Evolutionary conservation across 2,797 vertebrate genomes (phyloP).

Genomic region (Mormyrus proboscirostris): DNA sequence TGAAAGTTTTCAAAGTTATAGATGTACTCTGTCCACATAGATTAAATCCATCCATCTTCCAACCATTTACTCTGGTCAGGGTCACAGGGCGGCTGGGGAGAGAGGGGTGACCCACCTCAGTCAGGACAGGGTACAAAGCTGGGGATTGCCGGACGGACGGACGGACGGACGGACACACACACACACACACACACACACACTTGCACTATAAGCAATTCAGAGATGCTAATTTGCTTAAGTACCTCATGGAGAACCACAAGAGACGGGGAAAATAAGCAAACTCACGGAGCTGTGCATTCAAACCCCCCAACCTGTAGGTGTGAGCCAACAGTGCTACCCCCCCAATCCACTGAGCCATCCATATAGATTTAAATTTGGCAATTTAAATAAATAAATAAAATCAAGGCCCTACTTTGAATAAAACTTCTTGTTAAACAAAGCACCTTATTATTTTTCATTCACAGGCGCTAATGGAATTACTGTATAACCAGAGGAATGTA

Average conservation of each 20-base stretch:
- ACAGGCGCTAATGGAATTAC: constrained; percentile 4
- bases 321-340: background rate
- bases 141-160: no score
- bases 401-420: background rate
- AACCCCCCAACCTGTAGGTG: background rate
- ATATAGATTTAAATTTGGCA: background rate
- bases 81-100: no score
- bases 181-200: background rate
- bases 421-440: background rate
- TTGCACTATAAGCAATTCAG: background rate
- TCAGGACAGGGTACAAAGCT: no score
- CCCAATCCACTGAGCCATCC: background rate
- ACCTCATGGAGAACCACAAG: background rate
- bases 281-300: background rate
- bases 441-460: background rate
- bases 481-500: constrained; percentile 31
- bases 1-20: no score
- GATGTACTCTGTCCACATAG: no score
- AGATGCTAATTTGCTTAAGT: background rate
- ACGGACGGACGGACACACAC: no score
- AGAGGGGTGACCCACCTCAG: no score
- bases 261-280: background rate
- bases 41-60: no score
- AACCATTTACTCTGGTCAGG: no score
- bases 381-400: background rate